Evolutionary conservation across 2,888 invertebrate genomes (phyloP).

Genomic region (Eurytoma californica): DNA sequence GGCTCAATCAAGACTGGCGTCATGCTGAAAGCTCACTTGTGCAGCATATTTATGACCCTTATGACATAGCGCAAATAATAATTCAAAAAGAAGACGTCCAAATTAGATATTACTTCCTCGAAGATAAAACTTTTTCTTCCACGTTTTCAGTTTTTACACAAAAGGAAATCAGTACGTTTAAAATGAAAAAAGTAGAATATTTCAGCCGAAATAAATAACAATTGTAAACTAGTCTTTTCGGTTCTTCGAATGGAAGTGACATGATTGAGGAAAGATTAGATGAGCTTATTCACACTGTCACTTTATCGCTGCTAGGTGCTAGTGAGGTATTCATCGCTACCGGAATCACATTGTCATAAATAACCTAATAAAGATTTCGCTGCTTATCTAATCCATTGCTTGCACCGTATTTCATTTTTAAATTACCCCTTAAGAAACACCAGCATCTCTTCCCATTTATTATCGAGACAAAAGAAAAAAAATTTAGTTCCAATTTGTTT

Average conservation of each 20-base stretch:
- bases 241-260: slow-evolving; percentile 1
- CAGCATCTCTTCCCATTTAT: too few species aligned
- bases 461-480: too few species aligned
- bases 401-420: too few species aligned
- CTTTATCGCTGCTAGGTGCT: slow-evolving; percentile 4
- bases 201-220: neutral
- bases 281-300: slow-evolving; percentile 19
- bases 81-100: neutral
- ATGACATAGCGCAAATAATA: neutral
- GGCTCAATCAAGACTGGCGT: too few species aligned
- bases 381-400: slow-evolving; percentile 7
- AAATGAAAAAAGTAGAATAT: neutral
- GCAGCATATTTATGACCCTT: too few species aligned
- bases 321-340: slow-evolving; percentile 1
- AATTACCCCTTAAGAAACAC: too few species aligned
- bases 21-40: too few species aligned
- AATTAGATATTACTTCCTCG: neutral
- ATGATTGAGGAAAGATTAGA: slow-evolving; percentile 25
- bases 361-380: slow-evolving; percentile 23
- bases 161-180: too few species aligned
- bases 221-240: neutral
- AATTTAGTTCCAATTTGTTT: too few species aligned
- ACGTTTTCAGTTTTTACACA: too few species aligned
- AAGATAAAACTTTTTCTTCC: too few species aligned
- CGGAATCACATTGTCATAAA: slow-evolving; percentile 22